These are phyloP conservation scores for Phymastichus coffea DNA, from an alignment of 1,140 invertebrate species.

Conservation along the genomic window DNA sequence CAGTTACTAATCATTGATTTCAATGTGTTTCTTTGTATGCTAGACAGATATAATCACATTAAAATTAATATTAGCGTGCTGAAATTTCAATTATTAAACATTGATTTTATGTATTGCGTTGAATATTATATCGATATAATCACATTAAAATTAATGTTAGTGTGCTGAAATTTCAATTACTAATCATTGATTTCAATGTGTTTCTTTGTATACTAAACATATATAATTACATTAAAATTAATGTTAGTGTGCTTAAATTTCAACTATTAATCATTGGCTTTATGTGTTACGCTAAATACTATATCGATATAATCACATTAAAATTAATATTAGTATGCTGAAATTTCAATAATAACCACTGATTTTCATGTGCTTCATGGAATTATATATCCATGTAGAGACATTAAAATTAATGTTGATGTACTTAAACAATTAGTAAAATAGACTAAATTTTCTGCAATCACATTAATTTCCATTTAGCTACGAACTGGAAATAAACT, in stretches of 20 bases:
- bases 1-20: no score
- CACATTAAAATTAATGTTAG: no score
- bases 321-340: neutral
- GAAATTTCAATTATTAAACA: no score
- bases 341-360: neutral
- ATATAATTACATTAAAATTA: neutral
- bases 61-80: no score
- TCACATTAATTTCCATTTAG: neutral
- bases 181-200: no score
- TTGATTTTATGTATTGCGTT: no score
- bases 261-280: no score
- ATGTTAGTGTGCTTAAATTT: neutral
- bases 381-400: neutral
- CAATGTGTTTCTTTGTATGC: no score
- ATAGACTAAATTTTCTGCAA: neutral
- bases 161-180: no score
- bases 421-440: neutral
- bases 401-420: neutral
- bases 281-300: neutral
- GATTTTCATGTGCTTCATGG: neutral
- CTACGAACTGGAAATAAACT: neutral
- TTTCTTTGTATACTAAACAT: no score
- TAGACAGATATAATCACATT: no score
- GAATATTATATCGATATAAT: no score
- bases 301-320: neutral